phyloP scores from a whole-genome alignment of 2,113 vertebrate species.

The Centropus unirufus region DNA sequence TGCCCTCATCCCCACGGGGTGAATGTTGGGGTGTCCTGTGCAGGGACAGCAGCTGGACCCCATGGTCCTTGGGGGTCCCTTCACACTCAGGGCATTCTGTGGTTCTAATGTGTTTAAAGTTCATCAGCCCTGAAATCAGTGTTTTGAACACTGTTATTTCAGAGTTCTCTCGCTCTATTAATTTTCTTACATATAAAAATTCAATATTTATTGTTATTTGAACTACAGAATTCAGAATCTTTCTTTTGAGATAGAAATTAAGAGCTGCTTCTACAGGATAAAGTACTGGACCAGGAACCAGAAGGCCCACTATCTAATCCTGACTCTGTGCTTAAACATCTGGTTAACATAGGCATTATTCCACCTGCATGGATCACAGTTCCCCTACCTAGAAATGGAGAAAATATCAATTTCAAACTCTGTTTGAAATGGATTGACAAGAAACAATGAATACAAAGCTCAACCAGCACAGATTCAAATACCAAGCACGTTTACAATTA shows the following conservation, averaged over 20 bases:
- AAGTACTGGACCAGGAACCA: neutral
- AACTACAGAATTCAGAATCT: neutral
- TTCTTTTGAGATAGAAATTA: neutral
- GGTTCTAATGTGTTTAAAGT: neutral
- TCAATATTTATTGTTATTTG: neutral
- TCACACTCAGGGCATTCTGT: no score
- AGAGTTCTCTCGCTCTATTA: neutral
- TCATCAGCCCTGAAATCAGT: neutral
- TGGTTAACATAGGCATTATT: neutral
- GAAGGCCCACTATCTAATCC: neutral
- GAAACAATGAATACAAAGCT: neutral
- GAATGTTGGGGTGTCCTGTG: no score
- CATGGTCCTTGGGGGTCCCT: no score
- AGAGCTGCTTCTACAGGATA: neutral
- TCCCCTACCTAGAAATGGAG: neutral
- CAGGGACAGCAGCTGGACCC: no score
- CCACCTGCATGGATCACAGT: neutral
- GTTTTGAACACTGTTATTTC: neutral
- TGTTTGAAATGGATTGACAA: neutral
- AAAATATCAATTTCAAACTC: neutral
- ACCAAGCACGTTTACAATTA: neutral
- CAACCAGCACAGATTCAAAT: neutral
- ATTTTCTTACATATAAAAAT: neutral
- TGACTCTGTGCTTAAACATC: neutral
- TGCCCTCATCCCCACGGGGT: no score